Percentiles rank a stretch among this genome's conserved stretches.
These are phyloP conservation scores for Baccha elongata DNA, from an alignment of 2,888 invertebrate genomes.

Conservation along the genomic window DNA sequence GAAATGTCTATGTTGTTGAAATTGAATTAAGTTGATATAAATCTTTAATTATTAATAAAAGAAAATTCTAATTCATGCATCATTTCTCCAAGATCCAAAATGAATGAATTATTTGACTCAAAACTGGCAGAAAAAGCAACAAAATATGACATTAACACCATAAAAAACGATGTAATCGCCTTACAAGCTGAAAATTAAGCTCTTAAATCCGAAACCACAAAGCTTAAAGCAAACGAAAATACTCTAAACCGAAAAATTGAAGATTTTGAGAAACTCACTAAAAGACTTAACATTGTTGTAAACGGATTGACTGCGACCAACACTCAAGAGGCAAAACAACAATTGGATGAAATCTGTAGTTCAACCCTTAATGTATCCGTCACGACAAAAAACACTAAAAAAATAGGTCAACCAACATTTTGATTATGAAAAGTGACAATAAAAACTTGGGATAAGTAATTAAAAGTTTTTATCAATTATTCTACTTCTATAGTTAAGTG, in stretches of 20 bases:
- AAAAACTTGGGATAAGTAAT: too few relatives aligned
- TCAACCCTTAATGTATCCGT: not conserved
- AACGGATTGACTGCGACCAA: not conserved
- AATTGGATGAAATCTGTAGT: not conserved
- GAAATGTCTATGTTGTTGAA: too few relatives aligned
- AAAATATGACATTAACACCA: not conserved
- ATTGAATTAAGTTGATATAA: too few relatives aligned
- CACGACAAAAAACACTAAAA: not conserved
- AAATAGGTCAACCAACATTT: not conserved
- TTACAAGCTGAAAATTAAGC: not conserved
- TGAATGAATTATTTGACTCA: not conserved
- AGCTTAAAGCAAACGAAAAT: not conserved
- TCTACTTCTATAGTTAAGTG: too few relatives aligned
- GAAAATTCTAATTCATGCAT: too few relatives aligned
- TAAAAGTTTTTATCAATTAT: too few relatives aligned
- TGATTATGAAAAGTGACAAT: too few relatives aligned
- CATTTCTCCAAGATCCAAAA: not conserved
- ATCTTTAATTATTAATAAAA: too few relatives aligned
- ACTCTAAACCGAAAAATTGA: not conserved
- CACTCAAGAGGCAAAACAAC: conserved; percentile 2
- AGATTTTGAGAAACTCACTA: not conserved
- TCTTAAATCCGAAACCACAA: too few relatives aligned
- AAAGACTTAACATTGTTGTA: not conserved
- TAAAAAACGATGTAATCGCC: not conserved
- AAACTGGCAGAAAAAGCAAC: not conserved